Evolutionary conservation across 2,797 vertebrate genomes (phyloP).

Genomic region (Bradypodion ventrale): DNA sequence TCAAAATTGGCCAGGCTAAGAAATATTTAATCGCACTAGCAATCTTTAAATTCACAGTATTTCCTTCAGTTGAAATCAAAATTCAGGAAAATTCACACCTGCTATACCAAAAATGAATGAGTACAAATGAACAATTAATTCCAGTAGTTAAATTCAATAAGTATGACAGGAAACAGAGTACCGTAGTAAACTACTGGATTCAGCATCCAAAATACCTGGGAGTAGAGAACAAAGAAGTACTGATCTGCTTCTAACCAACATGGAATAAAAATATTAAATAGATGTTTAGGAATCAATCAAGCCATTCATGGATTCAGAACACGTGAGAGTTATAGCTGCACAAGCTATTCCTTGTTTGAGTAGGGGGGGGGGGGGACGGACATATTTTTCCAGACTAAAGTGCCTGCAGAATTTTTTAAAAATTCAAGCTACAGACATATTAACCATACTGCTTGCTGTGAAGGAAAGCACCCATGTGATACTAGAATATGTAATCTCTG

Average conservation of each 20-base stretch:
- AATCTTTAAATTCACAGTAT: not conserved
- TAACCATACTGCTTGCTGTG: accelerated
- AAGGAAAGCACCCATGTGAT: not conserved
- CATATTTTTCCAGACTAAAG: not conserved
- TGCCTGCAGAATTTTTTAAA: conserved; percentile 20
- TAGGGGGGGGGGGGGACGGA: no score
- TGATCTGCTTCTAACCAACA: conserved; percentile 31
- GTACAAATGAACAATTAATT: conserved; percentile 6
- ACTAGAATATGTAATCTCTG: accelerated
- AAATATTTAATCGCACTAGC: not conserved
- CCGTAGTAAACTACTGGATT: conserved; percentile 22
- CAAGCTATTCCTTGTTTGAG: conserved; percentile 43
- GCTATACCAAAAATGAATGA: not conserved
- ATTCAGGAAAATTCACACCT: not conserved
- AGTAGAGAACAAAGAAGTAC: conserved; percentile 1
- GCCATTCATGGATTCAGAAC: conserved; percentile 51
- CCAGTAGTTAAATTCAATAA: not conserved
- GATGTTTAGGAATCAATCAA: conserved; percentile 33
- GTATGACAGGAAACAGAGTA: conserved; percentile 32
- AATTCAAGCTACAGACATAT: conserved; percentile 12
- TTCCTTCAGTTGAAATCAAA: not conserved
- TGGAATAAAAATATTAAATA: conserved; percentile 48
- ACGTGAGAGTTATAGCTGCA: conserved; percentile 40
- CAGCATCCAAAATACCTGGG: not conserved
- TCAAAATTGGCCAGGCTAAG: not conserved